Conservation (phyloP, 2,797 vertebrate species). For the Anisognathus igniventris region DNA sequence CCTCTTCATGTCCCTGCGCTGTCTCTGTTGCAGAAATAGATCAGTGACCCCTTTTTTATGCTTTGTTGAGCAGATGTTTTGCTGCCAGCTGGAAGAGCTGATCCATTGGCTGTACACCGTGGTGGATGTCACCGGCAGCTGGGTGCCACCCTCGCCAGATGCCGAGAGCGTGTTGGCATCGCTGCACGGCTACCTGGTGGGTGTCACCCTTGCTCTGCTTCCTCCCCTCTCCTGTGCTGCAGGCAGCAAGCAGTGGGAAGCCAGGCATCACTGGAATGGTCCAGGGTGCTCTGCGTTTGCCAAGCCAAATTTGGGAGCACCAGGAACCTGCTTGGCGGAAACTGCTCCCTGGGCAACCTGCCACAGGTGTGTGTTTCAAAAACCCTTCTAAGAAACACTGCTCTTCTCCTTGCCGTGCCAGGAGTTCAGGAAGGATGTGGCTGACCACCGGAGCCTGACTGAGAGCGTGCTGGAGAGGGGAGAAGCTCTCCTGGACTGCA, state of each 20-base stretch:
- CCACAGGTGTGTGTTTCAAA: not conserved
- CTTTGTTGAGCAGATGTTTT: constrained; percentile 81
- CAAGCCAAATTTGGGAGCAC: not conserved
- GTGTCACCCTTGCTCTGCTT: not conserved
- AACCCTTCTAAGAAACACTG: fast-evolving
- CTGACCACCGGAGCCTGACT: constrained; percentile 79
- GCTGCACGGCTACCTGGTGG: constrained; percentile 84
- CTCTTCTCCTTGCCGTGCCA: constrained; percentile 48
- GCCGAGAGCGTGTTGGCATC: constrained; percentile 74
- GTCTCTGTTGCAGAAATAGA: not conserved
- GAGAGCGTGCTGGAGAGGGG: constrained; percentile 83
- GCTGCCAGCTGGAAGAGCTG: constrained; percentile 85
- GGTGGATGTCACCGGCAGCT: constrained; percentile 71
- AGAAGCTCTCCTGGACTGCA: constrained; percentile 82
- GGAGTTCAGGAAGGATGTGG: constrained; percentile 86
- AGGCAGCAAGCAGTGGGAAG: not conserved
- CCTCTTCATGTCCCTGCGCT: fast-evolving
- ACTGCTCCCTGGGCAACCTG: not conserved
- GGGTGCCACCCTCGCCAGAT: constrained; percentile 67
- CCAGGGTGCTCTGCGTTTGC: not conserved
- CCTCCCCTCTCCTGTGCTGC: not conserved
- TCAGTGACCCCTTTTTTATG: not conserved
- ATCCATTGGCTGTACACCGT: constrained; percentile 82
- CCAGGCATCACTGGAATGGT: not conserved
- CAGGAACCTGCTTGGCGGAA: not conserved